A percentile compares a stretch with the other conserved stretches of the same genome.
Evolutionary conservation across 2,888 invertebrate species (phyloP).

Genomic region (Scelioninae gen. 1): DNA sequence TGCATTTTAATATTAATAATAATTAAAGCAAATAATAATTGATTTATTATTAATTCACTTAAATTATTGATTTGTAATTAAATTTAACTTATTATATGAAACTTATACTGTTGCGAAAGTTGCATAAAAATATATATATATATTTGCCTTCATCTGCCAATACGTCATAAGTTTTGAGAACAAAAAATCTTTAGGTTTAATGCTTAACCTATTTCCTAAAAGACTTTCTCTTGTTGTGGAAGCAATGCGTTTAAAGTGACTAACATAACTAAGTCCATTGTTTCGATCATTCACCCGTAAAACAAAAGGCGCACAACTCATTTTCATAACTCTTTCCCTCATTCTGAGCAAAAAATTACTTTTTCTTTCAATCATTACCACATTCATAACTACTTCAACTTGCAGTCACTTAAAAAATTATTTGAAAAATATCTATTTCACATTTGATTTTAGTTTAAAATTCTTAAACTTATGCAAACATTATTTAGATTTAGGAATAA

Average conservation of each 20-base stretch:
- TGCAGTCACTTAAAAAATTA: constrained; percentile 6
- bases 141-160: constrained; percentile 51
- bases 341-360: constrained; percentile 52
- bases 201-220: constrained; percentile 79
- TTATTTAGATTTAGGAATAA: too few relatives aligned
- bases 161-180: constrained; percentile 75
- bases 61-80: too few relatives aligned
- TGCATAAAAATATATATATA: background rate
- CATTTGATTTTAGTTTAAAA: constrained; percentile 17
- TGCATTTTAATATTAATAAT: too few relatives aligned
- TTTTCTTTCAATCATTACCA: constrained; percentile 60
- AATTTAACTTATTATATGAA: too few relatives aligned
- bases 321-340: constrained; percentile 62
- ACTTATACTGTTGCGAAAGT: background rate
- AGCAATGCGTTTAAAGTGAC: constrained; percentile 63
- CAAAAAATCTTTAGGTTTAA: constrained; percentile 75
- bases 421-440: background rate
- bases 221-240: constrained; percentile 75
- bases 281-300: constrained; percentile 75
- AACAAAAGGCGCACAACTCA: constrained; percentile 74
- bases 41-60: too few relatives aligned
- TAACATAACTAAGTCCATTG: constrained; percentile 74
- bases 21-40: too few relatives aligned
- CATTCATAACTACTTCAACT: constrained; percentile 7
- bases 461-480: too few relatives aligned